These are phyloP conservation scores for Frankliniella intonsa DNA, from an alignment of 2,888 invertebrate species.

Conservation along the genomic window DNA sequence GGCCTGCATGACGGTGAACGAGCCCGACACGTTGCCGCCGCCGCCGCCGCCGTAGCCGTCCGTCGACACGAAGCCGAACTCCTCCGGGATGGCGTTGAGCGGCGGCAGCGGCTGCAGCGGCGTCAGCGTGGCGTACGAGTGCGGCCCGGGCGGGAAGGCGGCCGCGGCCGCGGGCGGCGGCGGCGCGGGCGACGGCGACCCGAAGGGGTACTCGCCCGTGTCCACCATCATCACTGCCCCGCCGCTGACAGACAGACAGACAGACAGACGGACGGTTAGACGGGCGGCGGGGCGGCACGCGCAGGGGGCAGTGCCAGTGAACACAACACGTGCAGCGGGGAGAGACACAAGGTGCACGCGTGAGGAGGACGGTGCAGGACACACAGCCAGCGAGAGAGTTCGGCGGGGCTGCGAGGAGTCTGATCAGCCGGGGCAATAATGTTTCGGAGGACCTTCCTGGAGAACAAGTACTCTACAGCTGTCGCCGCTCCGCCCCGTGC, in stretches of 20 bases:
- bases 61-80: slow-evolving; percentile 65
- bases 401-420: neutral
- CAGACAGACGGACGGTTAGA: neutral
- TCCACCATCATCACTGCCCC: slow-evolving; percentile 12
- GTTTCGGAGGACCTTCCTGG: too few species aligned
- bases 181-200: slow-evolving; percentile 17
- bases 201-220: slow-evolving; percentile 21
- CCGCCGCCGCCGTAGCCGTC: slow-evolving; percentile 41
- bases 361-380: neutral
- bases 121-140: slow-evolving; percentile 83
- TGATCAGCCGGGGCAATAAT: too few species aligned
- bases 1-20: slow-evolving; percentile 81
- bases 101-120: slow-evolving; percentile 94
- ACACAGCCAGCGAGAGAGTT: neutral
- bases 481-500: too few species aligned
- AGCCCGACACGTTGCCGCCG: slow-evolving; percentile 65
- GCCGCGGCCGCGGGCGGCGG: slow-evolving; percentile 48
- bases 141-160: slow-evolving; percentile 45
- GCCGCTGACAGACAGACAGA: neutral
- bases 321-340: too few species aligned
- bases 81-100: slow-evolving; percentile 96
- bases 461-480: too few species aligned
- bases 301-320: neutral
- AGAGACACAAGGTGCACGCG: neutral
- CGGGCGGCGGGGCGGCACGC: neutral